Base-by-base conservation (phyloP, 2,888 invertebrate genomes). In the Drosophila melanosoma region DNA sequence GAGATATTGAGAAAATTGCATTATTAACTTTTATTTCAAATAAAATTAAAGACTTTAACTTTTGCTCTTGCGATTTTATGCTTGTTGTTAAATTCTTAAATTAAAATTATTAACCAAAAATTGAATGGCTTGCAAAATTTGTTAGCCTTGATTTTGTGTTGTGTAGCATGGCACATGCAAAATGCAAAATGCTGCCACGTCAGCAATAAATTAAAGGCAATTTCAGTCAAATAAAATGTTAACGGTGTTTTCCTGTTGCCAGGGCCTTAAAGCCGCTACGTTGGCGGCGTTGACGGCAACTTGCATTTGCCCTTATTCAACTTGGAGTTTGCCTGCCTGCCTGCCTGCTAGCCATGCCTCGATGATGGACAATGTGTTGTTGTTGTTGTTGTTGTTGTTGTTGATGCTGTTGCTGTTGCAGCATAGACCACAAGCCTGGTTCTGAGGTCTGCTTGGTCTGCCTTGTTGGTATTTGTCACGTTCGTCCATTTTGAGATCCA, bases 401-500 rank as follows among this genome's bases (percentile, higher is more conserved):
- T 12, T 48, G 36, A 3, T 45, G 45, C 15, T 45, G 45, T 26
- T 42, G 70, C 10, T 51, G 61, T 26, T 32, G 63, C 45, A 58
- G 83, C 79, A 85, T 79, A 70, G 58, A 52, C 29, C 33, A 35
- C 42, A 42, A 48, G 58, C 56, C 48, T 60, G 69, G 75, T 53
- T 32, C 66, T 17, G 60, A 29, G 61, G 26, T 38, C 17, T 23
- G 40, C 17, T 23, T 12, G 69, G 57, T 32, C 26, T 60, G 73
- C 69, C 66, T 76, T 83, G n/a, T 86, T 81, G 83, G 85, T 91
- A 91, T 91, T 92, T 92, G 92, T 91, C 92, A 92, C 91, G 92
- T 92, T 92, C 91, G 74, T 86, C 92, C 89, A 85, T 92, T 91
- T 91, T 89, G 73, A 90, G 91, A 89, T 79, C 69, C 87, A 79